Evolutionary conservation across 2,113 vertebrate genomes (phyloP).

Genomic region (Rattus norvegicus): GRCr8 NC_086019.1:24318001-24318500

Average conservation of each 20-base stretch:
- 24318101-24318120: neutral
- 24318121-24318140: neutral
- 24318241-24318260: neutral
- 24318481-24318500: neutral
- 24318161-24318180: neutral
- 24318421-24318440: neutral
- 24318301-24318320: neutral
- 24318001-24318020: neutral
- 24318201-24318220: neutral
- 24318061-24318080: neutral
- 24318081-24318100: neutral
- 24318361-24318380: neutral
- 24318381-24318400: neutral
- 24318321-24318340: neutral
- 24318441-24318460: neutral
- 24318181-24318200: neutral
- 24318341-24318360: neutral
- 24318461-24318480: neutral
- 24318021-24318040: neutral
- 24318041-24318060: neutral
- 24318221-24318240: neutral
- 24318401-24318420: neutral
- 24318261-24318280: neutral
- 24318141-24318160: neutral
- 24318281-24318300: neutral